Conservation (phyloP, 2,888 invertebrate genomes). For the Mesorhabditis spiculigera region DNA sequence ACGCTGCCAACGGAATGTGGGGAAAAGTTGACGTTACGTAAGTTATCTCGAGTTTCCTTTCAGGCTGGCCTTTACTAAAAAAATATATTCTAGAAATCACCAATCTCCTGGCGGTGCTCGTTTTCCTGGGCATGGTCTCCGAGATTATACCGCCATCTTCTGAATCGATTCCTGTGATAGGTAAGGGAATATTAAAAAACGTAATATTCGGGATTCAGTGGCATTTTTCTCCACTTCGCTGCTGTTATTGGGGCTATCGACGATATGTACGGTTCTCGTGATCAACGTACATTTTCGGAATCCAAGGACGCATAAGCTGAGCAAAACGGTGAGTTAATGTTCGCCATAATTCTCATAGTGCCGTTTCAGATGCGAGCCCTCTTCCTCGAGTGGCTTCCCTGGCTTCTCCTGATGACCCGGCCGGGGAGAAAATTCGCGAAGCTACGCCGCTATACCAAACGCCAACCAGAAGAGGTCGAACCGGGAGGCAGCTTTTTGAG, state of each 20-base stretch:
- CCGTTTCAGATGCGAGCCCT: constrained; percentile 79
- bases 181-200: constrained; percentile 63
- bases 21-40: constrained; percentile 95
- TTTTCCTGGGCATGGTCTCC: constrained; percentile 93
- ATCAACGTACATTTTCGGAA: constrained; percentile 55
- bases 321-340: no score
- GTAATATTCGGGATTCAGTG: constrained; percentile 18
- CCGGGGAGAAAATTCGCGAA: constrained; percentile 81
- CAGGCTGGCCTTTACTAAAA: no score
- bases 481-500: no score
- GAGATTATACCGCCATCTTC: constrained; percentile 97
- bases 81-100: constrained; percentile 47
- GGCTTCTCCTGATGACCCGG: constrained; percentile 89
- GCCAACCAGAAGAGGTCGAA: no score
- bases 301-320: constrained; percentile 28
- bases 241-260: constrained; percentile 48
- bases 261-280: constrained; percentile 55
- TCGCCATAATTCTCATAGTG: no score
- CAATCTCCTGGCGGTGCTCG: constrained; percentile 81
- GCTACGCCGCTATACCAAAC: no score
- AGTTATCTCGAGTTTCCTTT: constrained; percentile 29
- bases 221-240: constrained; percentile 54
- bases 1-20: constrained; percentile 97
- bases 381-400: constrained; percentile 94
- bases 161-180: constrained; percentile 97